Evolutionary conservation across 1,140 invertebrate species (phyloP), one percentile per base, ranked within the genome.

Genomic region (Bombus vancouverensis): DNA sequence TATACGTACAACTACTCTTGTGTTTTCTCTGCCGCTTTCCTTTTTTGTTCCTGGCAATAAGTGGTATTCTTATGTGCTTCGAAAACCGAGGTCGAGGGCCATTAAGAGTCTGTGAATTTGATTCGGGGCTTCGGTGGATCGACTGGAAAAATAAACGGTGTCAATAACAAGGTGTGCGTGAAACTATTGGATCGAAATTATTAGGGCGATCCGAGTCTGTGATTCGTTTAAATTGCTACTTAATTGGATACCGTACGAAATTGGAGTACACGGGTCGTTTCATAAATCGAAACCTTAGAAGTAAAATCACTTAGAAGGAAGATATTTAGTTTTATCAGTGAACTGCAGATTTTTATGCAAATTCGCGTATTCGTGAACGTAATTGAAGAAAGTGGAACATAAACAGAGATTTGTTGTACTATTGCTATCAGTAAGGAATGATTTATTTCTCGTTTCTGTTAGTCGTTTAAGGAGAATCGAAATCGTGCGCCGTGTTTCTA

Each of bases 51-150:
- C 66, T 25, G n/a, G 37, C 65, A 39, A 79, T 79, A 84, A 84
- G 75, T 79, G 75, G 66, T 79, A 71, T 84, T 71, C 75, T 84
- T 70, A 78, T 32, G 53, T 62, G 6, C 53, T 71, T n/a, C 37
- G 53, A 28, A 84, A 37, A 77, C 44, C 73, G 34, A 75, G 73
- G 73, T 77, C 62, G 37, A 78, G 74, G 6, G n/a, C 74, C 47
- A 57, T 78, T 78, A 78, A 37, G 37, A 42, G 59, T 42, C 37
- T 6, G 15, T 57, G 74, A 32, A 83, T 83, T 39, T 59, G 65
- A 70, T 78, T 78, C 22, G 18, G n/a, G 28, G 34, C 0, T 57
- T 68, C 34, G 44, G 18, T 10, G 34, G 15, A 66, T 57, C 34
- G 73, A 1, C 15, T 32, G 34, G 57, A 68, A 57, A 83, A 83